Evolutionary conservation across 1,140 invertebrate genomes (phyloP).

Genomic region (Bradynema listronoti): DNA sequence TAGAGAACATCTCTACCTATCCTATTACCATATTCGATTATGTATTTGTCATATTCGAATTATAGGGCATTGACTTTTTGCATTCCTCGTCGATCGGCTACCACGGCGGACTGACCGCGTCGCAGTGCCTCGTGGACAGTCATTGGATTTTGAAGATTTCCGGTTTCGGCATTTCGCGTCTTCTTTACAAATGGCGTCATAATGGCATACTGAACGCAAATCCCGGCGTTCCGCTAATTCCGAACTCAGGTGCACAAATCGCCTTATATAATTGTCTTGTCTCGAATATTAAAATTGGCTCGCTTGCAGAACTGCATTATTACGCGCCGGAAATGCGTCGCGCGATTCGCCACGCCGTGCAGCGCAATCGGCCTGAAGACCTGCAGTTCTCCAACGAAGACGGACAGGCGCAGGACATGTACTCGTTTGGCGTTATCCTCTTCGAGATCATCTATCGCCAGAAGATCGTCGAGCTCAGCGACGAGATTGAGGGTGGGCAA

Average conservation of each 20-base stretch:
- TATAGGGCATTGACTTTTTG: slow-evolving; percentile 40
- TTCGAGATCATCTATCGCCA: slow-evolving; percentile 37
- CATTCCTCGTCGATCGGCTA: slow-evolving; percentile 39
- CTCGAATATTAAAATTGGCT: neutral
- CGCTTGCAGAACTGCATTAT: slow-evolving; percentile 42
- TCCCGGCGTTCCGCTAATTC: neutral
- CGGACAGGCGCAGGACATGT: slow-evolving; percentile 42
- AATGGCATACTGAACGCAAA: slow-evolving; percentile 35
- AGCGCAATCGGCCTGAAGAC: slow-evolving; percentile 41
- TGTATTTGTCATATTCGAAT: no score
- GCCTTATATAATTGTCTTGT: neutral
- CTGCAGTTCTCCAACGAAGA: slow-evolving; percentile 41
- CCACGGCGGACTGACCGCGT: slow-evolving; percentile 37
- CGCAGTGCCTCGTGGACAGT: slow-evolving; percentile 40
- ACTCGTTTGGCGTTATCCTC: slow-evolving; percentile 39
- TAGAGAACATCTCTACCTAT: no score
- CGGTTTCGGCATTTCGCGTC: slow-evolving; percentile 40
- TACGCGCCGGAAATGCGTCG: slow-evolving; percentile 41
- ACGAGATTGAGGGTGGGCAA: slow-evolving; percentile 27
- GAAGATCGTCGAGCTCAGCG: slow-evolving; percentile 33
- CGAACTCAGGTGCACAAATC: slow-evolving; percentile 1
- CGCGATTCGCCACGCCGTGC: slow-evolving; percentile 29
- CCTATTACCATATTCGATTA: no score
- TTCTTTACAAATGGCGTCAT: slow-evolving; percentile 43
- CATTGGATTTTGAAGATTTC: slow-evolving; percentile 46